These are phyloP conservation scores for Drosophila mercatorum DNA, from an alignment of 2,888 invertebrate species.

Conservation along the genomic window DNA sequence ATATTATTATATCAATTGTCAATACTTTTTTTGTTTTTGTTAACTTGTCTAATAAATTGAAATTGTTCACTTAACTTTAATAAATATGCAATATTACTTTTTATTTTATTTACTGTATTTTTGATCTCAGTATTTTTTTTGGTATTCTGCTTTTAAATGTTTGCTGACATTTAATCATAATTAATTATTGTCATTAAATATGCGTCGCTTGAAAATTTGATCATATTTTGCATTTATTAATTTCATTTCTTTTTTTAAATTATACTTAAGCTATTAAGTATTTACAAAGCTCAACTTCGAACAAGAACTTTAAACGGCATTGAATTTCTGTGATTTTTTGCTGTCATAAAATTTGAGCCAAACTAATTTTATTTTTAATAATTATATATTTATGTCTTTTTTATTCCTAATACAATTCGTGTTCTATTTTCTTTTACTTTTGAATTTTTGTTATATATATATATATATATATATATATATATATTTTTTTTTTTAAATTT, in stretches of 20 bases:
- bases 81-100: slow-evolving; percentile 27
- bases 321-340: slow-evolving; percentile 37
- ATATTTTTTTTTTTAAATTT: too few species aligned
- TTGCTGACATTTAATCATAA: slow-evolving; percentile 23
- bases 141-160: slow-evolving; percentile 1
- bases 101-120: slow-evolving; percentile 1
- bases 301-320: slow-evolving; percentile 69
- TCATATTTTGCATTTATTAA: slow-evolving; percentile 38
- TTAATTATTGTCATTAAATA: slow-evolving; percentile 56
- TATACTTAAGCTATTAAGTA: slow-evolving; percentile 84
- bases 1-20: slow-evolving; percentile 4
- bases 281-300: slow-evolving; percentile 81
- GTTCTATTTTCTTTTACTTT: background rate
- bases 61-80: slow-evolving; percentile 10
- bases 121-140: background rate
- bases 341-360: slow-evolving; percentile 31
- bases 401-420: slow-evolving; percentile 23
- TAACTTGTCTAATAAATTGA: slow-evolving; percentile 5
- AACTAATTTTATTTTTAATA: slow-evolving; percentile 15
- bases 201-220: slow-evolving; percentile 28
- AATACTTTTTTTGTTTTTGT: background rate
- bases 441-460: too few species aligned
- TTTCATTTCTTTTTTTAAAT: slow-evolving; percentile 45
- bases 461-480: too few species aligned
- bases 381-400: slow-evolving; percentile 13